Evolutionary conservation across 2,113 vertebrate species (phyloP), one percentile per base, ranked within the genome.

Genomic region (Morone chrysops): DNA sequence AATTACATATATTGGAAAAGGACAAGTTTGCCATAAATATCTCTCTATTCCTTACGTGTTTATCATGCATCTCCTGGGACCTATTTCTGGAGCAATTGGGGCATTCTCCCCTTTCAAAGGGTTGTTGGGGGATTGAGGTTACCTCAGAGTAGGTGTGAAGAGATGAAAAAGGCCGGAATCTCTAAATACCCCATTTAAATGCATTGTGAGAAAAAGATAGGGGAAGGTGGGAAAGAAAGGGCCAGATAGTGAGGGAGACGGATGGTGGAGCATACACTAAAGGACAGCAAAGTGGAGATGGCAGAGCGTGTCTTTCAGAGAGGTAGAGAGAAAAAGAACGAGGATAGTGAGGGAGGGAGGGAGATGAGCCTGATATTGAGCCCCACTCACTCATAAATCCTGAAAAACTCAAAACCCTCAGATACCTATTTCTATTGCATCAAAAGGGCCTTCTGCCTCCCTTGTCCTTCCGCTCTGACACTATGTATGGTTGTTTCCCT

Each of bases 171-270:
- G 63, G 81, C 67, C 66, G 6, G 83, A 90, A 92, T 90, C 84
- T 88, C 79, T 84, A 91, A 94, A 93, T 83, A 87, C 85, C 68
- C 84, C 60, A 91, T 94, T 94, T 92, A 93, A 94, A 94, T 94
- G 94, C 93, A 92, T 90, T 92, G 90, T 92, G 84, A 80, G 83
- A 60, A 82, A 87, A 87, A 87, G 85, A 89, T 89, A 88, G 73
- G 75, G 87, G 45, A 82, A 76, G 66, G 76, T 74, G 50, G 57
- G 54, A 75, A 85, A 85, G 74, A 81, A 83, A 80, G 81, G 63
- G 76, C 72, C 67, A 86, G 89, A 92, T 90, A 91, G 85, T 7
- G 18, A 60, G 47, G 61, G 85, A 92, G 90, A 93, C 50, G 56
- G 85, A 93, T 90, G 85, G 84, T 63, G 82, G 80, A 82, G 87